These are phyloP conservation scores for Dynastes tityus DNA, from an alignment of 2,888 invertebrate genomes.

Conservation along the genomic window DNA sequence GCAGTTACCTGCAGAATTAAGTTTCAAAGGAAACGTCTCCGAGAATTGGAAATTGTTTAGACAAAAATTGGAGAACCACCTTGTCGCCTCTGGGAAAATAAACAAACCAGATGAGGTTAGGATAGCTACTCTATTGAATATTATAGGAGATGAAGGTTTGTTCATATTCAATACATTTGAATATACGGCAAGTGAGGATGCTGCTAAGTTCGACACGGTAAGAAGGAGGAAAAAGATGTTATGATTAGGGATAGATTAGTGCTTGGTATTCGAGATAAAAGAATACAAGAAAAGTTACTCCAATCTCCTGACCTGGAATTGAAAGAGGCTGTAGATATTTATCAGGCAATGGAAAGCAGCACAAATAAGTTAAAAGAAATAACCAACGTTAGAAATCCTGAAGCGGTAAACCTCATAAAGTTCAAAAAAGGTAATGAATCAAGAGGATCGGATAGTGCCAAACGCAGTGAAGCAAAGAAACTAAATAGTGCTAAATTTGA, in stretches of 20 bases:
- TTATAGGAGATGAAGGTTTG: not conserved
- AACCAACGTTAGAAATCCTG: not conserved
- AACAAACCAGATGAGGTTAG: constrained; percentile 6
- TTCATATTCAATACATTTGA: not conserved
- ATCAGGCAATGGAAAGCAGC: constrained; percentile 7
- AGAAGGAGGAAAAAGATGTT: constrained; percentile 7
- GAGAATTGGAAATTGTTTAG: not conserved
- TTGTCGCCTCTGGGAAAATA: not conserved
- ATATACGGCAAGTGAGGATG: not conserved
- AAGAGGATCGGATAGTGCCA: not conserved
- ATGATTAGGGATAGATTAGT: constrained; percentile 19
- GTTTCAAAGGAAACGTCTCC: constrained; percentile 10
- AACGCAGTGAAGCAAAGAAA: not conserved
- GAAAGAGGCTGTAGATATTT: not conserved
- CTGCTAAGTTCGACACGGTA: not conserved
- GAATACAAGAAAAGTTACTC: constrained; percentile 21
- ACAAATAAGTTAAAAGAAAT: constrained; percentile 15
- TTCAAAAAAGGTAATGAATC: not conserved
- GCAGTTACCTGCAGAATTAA: not conserved
- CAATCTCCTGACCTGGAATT: constrained; percentile 9
- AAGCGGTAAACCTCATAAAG: constrained; percentile 2
- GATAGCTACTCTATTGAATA: constrained; percentile 1
- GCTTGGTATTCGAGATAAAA: constrained; percentile 17
- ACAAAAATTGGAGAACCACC: not conserved
- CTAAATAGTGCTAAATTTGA: constrained; percentile 4